These are phyloP conservation scores for Drosophila birchii DNA, from an alignment of 2,888 invertebrate species.

Conservation along the genomic window DNA sequence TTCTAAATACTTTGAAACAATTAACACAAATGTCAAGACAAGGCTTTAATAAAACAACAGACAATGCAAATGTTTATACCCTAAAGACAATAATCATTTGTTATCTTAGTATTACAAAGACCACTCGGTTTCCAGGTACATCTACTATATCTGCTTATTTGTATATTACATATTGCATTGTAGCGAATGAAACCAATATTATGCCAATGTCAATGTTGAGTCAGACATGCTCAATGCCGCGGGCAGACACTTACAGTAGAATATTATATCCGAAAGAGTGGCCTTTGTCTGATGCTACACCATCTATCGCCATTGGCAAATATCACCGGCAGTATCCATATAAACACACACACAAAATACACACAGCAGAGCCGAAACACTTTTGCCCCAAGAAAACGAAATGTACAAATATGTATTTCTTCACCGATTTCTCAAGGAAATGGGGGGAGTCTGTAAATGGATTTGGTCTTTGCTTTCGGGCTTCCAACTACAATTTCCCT, in stretches of 20 bases:
- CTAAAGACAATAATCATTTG: slow-evolving; percentile 15
- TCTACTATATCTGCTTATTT: slow-evolving; percentile 25
- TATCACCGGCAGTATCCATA: slow-evolving; percentile 25
- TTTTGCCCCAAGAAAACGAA: slow-evolving; percentile 27
- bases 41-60: neutral
- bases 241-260: slow-evolving; percentile 34
- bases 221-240: slow-evolving; percentile 30
- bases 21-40: neutral
- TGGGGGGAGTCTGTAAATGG: slow-evolving; percentile 20
- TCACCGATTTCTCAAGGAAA: slow-evolving; percentile 16
- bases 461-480: slow-evolving; percentile 29
- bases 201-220: slow-evolving; percentile 48
- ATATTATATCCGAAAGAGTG: slow-evolving; percentile 28
- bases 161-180: slow-evolving; percentile 34
- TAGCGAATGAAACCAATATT: slow-evolving; percentile 43
- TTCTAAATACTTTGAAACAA: neutral
- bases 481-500: slow-evolving; percentile 28
- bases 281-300: slow-evolving; percentile 31
- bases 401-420: slow-evolving; percentile 19
- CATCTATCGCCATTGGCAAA: slow-evolving; percentile 26
- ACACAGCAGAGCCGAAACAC: slow-evolving; percentile 28
- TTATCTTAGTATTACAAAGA: slow-evolving; percentile 24
- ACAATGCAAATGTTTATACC: slow-evolving; percentile 11
- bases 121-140: slow-evolving; percentile 2
- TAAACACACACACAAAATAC: slow-evolving; percentile 23